phyloP scores from a whole-genome alignment of 2,113 vertebrate genomes.

The Megaceryle maxima region DNA sequence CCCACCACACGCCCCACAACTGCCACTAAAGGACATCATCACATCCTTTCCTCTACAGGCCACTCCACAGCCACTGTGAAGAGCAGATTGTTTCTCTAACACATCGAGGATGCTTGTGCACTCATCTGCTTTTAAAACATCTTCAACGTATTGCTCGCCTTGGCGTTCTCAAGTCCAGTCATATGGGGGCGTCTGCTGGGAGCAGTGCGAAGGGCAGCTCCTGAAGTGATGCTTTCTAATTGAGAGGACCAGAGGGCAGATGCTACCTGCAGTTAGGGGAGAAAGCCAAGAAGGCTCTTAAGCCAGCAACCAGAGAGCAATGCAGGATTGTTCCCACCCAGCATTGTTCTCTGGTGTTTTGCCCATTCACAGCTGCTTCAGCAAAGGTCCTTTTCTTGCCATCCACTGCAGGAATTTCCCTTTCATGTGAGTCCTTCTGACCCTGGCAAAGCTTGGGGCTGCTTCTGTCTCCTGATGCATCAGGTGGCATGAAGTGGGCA shows the following conservation, averaged over 20 bases:
- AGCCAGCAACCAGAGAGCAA: background rate
- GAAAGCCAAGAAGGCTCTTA: background rate
- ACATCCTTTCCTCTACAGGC: fast-evolving
- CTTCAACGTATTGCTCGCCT: background rate
- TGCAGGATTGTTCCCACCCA: background rate
- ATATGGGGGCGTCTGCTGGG: background rate
- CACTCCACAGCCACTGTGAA: background rate
- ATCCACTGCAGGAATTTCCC: background rate
- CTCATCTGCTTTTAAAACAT: background rate
- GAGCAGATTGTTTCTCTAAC: background rate
- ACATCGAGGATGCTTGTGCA: background rate
- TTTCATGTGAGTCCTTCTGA: background rate
- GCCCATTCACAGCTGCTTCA: background rate
- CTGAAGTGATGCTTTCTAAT: background rate
- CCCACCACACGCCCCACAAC: fast-evolving
- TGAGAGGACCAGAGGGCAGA: background rate
- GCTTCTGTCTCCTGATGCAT: background rate
- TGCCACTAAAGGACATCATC: background rate
- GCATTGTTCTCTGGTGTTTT: background rate
- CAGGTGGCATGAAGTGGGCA: background rate
- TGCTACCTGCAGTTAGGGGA: background rate
- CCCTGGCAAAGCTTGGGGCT: background rate
- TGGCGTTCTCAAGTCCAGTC: background rate
- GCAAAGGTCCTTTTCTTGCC: background rate
- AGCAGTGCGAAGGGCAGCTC: background rate